A percentile compares a stretch with the other conserved stretches of the same genome.
Evolutionary conservation across 2,888 invertebrate genomes (phyloP).

Genomic region (Dastarcus helophoroides): DNA sequence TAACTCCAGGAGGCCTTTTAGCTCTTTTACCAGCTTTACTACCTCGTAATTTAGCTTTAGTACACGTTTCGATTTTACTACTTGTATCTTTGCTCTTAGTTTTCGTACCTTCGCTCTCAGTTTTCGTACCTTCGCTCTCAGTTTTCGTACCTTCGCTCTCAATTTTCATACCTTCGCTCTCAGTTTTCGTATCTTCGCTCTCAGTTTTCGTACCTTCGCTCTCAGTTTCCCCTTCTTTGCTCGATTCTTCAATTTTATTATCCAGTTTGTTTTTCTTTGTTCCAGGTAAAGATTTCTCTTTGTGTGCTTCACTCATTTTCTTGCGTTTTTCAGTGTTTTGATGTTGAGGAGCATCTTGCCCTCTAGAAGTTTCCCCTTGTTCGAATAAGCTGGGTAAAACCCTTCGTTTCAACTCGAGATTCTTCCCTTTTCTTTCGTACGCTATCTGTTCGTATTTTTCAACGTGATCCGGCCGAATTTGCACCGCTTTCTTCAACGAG

Average conservation of each 20-base stretch:
- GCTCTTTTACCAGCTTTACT: no score
- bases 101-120: conserved; percentile 13
- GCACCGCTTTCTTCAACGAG: conserved; percentile 77
- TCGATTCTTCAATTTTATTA: conserved; percentile 4
- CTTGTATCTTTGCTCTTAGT: conserved; percentile 9
- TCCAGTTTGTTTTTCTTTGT: no score
- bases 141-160: no score
- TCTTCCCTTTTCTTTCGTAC: conserved; percentile 62
- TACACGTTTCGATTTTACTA: no score
- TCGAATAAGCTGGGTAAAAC: conserved; percentile 67
- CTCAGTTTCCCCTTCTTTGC: conserved; percentile 16
- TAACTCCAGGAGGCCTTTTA: conserved; percentile 13
- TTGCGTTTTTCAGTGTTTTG: conserved; percentile 14
- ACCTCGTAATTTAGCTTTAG: no score
- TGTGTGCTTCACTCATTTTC: conserved; percentile 13
- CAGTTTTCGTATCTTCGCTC: no score
- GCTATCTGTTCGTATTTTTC: conserved; percentile 71
- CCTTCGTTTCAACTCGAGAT: conserved; percentile 63
- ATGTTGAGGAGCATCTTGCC: conserved; percentile 9
- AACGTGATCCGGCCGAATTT: conserved; percentile 60
- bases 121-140: no score
- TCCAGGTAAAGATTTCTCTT: conserved; percentile 10
- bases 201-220: conserved; percentile 22
- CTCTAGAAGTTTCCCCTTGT: conserved; percentile 10
- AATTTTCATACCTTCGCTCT: no score